A percentile compares a stretch with the other conserved stretches of the same genome.
These are phyloP conservation scores for Pherbina coryleti DNA, from an alignment of 2,888 invertebrate genomes.

Conservation along the genomic window DNA sequence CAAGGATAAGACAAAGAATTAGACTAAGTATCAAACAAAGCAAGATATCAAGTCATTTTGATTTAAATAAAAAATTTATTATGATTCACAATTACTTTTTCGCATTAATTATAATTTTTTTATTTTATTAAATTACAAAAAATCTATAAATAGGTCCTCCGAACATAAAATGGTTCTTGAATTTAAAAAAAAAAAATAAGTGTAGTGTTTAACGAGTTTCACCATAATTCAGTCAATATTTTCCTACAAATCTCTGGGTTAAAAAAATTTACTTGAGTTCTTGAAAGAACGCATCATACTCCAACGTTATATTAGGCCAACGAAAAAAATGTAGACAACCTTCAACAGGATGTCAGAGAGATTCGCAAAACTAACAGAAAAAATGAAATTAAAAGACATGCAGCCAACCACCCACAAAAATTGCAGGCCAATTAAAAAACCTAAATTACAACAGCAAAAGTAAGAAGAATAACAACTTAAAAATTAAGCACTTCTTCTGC, in stretches of 20 bases:
- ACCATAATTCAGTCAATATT: too few species aligned
- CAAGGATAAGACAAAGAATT: too few species aligned
- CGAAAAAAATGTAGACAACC: not conserved
- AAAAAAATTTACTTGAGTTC: slow-evolving; percentile 62
- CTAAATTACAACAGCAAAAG: slow-evolving; percentile 6
- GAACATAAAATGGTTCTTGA: too few species aligned
- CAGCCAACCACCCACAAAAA: slow-evolving; percentile 31
- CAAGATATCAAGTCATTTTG: too few species aligned
- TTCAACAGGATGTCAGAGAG: slow-evolving; percentile 2
- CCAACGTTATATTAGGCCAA: slow-evolving; percentile 47
- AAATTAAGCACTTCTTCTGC: not conserved
- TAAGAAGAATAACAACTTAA: slow-evolving; percentile 28
- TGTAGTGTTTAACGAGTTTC: not conserved
- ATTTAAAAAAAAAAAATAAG: too few species aligned
- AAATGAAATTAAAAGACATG: not conserved
- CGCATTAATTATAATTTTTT: too few species aligned
- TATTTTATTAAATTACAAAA: too few species aligned
- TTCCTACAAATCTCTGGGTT: too few species aligned
- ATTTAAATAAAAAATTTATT: too few species aligned
- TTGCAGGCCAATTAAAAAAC: slow-evolving; percentile 25
- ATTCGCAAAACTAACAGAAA: not conserved
- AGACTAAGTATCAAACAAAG: too few species aligned
- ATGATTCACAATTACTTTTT: too few species aligned
- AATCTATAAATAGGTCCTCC: too few species aligned
- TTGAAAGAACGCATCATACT: slow-evolving; percentile 35